A percentile compares a stretch with the other conserved stretches of the same genome.
phyloP scores from a whole-genome alignment of 2,113 vertebrate species.

The Anguilla japonica region DNA sequence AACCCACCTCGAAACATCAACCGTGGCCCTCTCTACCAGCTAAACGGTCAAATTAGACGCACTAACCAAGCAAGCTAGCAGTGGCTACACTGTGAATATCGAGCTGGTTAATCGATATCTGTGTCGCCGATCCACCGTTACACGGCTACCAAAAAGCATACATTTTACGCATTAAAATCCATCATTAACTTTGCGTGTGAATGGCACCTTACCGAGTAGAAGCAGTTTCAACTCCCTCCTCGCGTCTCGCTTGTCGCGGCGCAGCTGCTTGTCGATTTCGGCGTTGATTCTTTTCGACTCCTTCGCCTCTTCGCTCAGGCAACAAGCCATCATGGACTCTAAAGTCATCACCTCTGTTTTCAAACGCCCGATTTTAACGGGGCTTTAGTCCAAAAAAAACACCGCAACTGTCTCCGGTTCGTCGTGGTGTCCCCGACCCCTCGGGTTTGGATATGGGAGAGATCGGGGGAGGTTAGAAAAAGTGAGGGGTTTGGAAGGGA shows the following conservation, averaged over 20 bases:
- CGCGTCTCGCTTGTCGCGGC: slow-evolving; percentile 92
- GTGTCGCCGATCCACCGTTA: neutral
- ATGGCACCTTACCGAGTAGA: slow-evolving; percentile 76
- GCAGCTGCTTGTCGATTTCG: slow-evolving; percentile 96
- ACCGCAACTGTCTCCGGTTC: slow-evolving; percentile 40
- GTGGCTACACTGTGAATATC: neutral
- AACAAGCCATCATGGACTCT: slow-evolving; percentile 98
- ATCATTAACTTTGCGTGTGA: neutral
- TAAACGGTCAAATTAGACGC: neutral
- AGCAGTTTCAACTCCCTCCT: slow-evolving; percentile 91
- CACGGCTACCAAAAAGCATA: neutral
- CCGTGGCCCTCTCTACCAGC: neutral
- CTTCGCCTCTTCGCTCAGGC: slow-evolving; percentile 98
- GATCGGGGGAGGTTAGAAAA: slow-evolving; percentile 4
- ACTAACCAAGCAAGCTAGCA: neutral
- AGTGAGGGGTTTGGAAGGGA: slow-evolving; percentile 41
- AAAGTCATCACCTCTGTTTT: slow-evolving; percentile 81
- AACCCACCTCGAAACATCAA: neutral
- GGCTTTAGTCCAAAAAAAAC: slow-evolving; percentile 41
- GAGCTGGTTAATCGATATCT: neutral
- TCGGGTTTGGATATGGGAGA: slow-evolving; percentile 38
- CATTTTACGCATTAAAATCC: neutral
- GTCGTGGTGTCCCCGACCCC: slow-evolving; percentile 35
- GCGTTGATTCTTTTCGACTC: slow-evolving; percentile 98
- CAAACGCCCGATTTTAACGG: slow-evolving; percentile 65